Base-by-base conservation (phyloP, 2,888 invertebrate genomes). In the Schrankia costaestrigalis region DNA sequence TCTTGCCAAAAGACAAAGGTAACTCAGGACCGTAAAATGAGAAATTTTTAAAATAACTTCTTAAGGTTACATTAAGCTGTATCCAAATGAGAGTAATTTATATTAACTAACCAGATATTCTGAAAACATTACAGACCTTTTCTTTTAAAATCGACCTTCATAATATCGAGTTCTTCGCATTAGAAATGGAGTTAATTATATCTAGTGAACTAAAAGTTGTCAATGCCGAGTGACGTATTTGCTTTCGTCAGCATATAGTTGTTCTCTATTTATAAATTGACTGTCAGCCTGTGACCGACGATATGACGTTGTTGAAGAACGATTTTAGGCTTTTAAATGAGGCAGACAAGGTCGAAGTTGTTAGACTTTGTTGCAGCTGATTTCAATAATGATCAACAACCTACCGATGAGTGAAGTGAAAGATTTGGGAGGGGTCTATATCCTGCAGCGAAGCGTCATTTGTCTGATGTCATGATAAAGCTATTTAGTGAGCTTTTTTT, bases 201-300 rank as follows among this genome's bases (percentile, higher is more conserved):
- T 33, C 27, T 3, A 17, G 7, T 5, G 21, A 39, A 30, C 31
- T 41, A 46, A 38, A 48, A 50, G 39, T 47, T 49, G 53, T 56
- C 56, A 59, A 46, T 56, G 56, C 39, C 49, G 29, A 22, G 29
- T 59, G 64, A 57, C 62, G 60, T 44, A 29, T 26, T 1, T 31
- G 35, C 45, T 51, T 41, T 50, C 53, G 52, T 46, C 43, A 37
- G 19, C 34, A 33, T 35, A 44, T 38, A 35, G 29, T 31, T 41
- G 31, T 21, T n/a, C 31, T 36, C 40, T 63, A 54, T 62, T 57
- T 56, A 54, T 54, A 50, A 26, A 39, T 34, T 32, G 29, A 33
- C 35, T 35, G 32, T 12, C 27, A 41, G 36, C 31, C 12, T 8
- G 30, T 46, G 50, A 46, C 49, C n/a, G n/a, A n/a, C n/a, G n/a